Conservation (phyloP, 2,797 vertebrate genomes). For the Heliangelus exortis region DNA sequence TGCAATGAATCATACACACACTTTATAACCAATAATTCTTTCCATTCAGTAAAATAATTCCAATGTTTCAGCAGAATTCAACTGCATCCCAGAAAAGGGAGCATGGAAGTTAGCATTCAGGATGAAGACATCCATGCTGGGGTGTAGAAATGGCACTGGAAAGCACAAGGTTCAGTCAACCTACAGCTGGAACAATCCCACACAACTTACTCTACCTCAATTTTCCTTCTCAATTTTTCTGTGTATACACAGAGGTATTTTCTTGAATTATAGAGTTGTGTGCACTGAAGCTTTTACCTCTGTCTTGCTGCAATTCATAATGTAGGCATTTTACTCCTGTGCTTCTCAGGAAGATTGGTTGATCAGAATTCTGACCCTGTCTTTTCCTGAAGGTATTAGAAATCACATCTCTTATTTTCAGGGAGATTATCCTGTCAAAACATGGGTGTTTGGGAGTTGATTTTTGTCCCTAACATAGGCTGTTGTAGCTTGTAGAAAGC, state of each 20-base stretch:
- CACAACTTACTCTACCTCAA: background rate
- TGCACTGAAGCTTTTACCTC: background rate
- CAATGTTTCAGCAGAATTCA: background rate
- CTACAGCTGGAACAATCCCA: background rate
- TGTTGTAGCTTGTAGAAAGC: background rate
- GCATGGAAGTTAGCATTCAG: background rate
- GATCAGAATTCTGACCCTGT: background rate
- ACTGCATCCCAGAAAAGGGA: background rate
- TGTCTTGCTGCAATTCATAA: background rate
- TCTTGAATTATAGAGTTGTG: background rate
- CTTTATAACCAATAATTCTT: background rate
- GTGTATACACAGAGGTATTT: background rate
- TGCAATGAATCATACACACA: background rate
- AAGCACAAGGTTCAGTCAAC: background rate
- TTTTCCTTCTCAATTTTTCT: background rate
- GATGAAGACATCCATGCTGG: accelerated
- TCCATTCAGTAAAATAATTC: background rate
- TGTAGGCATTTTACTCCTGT: background rate
- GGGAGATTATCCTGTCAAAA: background rate
- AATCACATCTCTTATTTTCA: background rate
- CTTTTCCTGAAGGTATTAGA: background rate
- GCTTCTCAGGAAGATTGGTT: background rate
- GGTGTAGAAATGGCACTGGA: background rate
- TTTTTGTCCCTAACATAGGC: background rate
- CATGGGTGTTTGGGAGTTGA: background rate